phyloP scores from a whole-genome alignment of 2,888 invertebrate genomes.

The Melieria picta region DNA sequence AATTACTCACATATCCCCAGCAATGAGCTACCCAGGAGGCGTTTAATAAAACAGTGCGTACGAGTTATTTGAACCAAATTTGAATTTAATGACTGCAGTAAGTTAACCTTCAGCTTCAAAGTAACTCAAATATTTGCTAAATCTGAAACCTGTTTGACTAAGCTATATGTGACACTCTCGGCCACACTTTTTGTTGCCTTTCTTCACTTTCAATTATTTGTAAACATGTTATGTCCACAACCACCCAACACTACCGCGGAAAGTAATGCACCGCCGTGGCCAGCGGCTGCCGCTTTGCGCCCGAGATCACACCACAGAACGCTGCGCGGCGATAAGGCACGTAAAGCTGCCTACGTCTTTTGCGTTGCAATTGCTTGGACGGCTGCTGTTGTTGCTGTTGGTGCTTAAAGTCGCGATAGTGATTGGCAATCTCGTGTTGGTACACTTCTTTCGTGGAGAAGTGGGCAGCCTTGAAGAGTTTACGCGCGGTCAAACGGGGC shows the following conservation, averaged over 20 bases:
- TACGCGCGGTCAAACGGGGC: slow-evolving; percentile 50
- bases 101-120: too few species aligned
- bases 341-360: slow-evolving; percentile 26
- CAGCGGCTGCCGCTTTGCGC: slow-evolving; percentile 49
- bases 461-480: slow-evolving; percentile 48
- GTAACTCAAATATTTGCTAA: too few species aligned
- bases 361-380: slow-evolving; percentile 35
- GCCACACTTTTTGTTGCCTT: too few species aligned
- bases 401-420: slow-evolving; percentile 60
- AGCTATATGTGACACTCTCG: too few species aligned
- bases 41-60: too few species aligned
- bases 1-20: too few species aligned
- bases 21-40: too few species aligned
- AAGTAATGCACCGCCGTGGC: slow-evolving; percentile 54
- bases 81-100: too few species aligned
- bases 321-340: slow-evolving; percentile 34
- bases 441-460: slow-evolving; percentile 43
- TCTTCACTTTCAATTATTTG: neutral
- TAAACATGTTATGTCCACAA: neutral
- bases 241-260: slow-evolving; percentile 50
- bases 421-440: slow-evolving; percentile 62
- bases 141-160: too few species aligned
- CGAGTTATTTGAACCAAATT: too few species aligned
- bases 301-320: slow-evolving; percentile 25
- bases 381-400: slow-evolving; percentile 18